Evolutionary conservation across 2,113 vertebrate species (phyloP), one percentile per base, ranked within the genome.

Genomic region (Tragelaphus imberbis): DNA sequence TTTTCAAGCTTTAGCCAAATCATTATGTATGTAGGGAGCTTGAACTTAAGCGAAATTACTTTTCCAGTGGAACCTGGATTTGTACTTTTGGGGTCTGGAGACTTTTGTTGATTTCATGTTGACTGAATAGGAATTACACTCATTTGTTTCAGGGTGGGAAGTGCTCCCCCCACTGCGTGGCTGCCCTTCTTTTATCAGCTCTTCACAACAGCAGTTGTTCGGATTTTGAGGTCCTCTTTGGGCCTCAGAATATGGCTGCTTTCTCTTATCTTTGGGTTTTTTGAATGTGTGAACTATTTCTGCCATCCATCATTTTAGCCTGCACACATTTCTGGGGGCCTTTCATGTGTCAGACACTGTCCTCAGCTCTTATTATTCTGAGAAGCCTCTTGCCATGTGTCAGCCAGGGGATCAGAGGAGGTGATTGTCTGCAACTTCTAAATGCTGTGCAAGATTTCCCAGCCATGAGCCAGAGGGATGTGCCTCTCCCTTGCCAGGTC

Each of bases 1-100:
- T 95, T 85, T 85, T 87, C 65, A 91, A 21, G 65, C 17, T n/a
- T 91, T 65, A 82, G 92, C 21, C 55, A 92, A 85, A 89, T 71
- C n/a, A 25, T 63, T 65, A 28, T 80, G 21, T 23, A 10, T 9
- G 11, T 44, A 51, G 51, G 21, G 36, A 91, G 75, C 82, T 25
- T 93, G 89, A 93, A 94, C 17, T 71, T 80, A 30, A 28, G 36
- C 33, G n/a, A 19, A 44, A 58, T 65, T 40, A 58, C 68, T 75
- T 91, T 49, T 40, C 56, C 77, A 33, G 17, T 61, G 55, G 82
- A 87, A 53, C 81, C 36, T 59, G 59, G 51, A 77, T 94, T n/a
- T 82, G 36, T 88, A n/a, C 80, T 89, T 92, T 77, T 19, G 23
- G 65, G 86, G n/a, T 71, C 21, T 10, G 2, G 10, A 47, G 85